A percentile compares a stretch with the other conserved stretches of the same genome.
Conservation (phyloP, 2,113 vertebrate species). For the Opisthocomus hoazin region DNA sequence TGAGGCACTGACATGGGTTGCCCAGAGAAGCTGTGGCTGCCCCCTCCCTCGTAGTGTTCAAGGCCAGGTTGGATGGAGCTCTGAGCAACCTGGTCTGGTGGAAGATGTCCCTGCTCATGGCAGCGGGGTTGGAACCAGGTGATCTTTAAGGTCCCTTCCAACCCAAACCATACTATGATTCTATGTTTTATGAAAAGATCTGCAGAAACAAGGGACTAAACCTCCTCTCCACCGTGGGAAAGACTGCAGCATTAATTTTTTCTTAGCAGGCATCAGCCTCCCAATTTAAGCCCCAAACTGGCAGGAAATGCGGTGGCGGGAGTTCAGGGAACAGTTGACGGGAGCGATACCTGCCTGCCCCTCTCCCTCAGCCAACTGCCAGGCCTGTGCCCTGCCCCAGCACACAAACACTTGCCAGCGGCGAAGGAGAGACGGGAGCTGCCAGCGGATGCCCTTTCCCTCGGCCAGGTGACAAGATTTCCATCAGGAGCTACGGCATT, state of each 20-base stretch:
- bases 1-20: no score
- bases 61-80: no score
- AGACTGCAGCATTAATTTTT: background rate
- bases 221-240: background rate
- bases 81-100: no score
- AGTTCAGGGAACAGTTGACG: background rate
- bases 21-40: no score
- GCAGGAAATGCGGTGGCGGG: background rate
- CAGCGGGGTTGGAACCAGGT: no score
- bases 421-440: background rate
- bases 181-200: background rate
- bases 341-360: background rate
- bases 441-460: background rate
- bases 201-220: background rate
- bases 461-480: background rate
- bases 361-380: background rate
- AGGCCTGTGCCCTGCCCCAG: no score
- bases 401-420: background rate
- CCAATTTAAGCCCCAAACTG: background rate
- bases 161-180: no score
- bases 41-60: no score
- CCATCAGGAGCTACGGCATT: background rate
- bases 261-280: background rate
- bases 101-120: no score
- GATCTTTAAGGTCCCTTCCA: no score